phyloP scores from a whole-genome alignment of 2,888 invertebrate species.

The Drosophila borealis region DNA sequence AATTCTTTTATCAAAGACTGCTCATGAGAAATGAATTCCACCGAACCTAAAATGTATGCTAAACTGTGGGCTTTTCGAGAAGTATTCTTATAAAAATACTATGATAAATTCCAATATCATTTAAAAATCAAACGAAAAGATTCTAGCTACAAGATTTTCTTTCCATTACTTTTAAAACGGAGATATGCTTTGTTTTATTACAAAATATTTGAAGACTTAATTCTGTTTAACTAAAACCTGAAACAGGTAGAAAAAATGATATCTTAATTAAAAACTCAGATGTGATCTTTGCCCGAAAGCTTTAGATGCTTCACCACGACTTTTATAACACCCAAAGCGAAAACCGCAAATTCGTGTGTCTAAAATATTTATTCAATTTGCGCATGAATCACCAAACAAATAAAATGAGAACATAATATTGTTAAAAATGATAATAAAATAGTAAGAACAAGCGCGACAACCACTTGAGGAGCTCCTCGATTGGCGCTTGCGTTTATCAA shows the following conservation, averaged over 20 bases:
- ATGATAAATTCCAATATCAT: too few species aligned
- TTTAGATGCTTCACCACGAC: background rate
- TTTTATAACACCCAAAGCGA: slow-evolving; percentile 14
- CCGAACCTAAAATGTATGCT: too few species aligned
- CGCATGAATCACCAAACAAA: slow-evolving; percentile 54
- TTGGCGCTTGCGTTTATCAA: slow-evolving; percentile 44
- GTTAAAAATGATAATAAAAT: slow-evolving; percentile 34
- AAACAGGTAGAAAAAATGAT: slow-evolving; percentile 13
- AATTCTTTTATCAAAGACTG: too few species aligned
- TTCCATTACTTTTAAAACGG: too few species aligned
- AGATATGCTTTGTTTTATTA: background rate
- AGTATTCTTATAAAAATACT: too few species aligned
- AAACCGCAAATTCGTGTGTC: slow-evolving; percentile 33
- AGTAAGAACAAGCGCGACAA: slow-evolving; percentile 24
- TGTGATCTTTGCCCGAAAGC: slow-evolving; percentile 11
- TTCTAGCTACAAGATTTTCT: too few species aligned
- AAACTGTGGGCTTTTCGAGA: too few species aligned
- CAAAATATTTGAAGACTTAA: background rate
- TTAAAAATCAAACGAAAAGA: too few species aligned
- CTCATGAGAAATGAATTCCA: too few species aligned
- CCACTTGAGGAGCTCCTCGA: slow-evolving; percentile 39
- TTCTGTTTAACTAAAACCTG: background rate
- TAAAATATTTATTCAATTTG: slow-evolving; percentile 35
- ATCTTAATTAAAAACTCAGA: slow-evolving; percentile 2
- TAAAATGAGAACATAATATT: slow-evolving; percentile 12